A percentile compares a stretch with the other conserved stretches of the same genome.
Conservation (phyloP, 2,888 invertebrate genomes). For the Hirtodrosophila trivittata region DNA sequence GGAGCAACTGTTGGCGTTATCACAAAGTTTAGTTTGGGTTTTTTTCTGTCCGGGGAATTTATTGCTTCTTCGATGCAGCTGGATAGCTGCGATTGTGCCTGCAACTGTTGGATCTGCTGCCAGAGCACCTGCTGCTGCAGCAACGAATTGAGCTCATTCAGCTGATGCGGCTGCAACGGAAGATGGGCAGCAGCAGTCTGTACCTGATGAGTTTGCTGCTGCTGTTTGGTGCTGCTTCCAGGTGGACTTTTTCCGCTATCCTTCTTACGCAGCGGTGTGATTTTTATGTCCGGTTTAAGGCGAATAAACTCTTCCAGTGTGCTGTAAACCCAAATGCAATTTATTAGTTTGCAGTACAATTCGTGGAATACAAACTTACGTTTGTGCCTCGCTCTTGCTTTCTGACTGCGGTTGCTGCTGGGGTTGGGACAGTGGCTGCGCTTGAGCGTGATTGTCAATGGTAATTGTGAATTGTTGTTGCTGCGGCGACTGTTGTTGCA, state of each 20-base stretch:
- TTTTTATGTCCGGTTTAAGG: conserved; percentile 83
- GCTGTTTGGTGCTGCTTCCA: conserved; percentile 63
- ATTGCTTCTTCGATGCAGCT: conserved; percentile 41
- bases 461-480: conserved; percentile 83
- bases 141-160: conserved; percentile 64
- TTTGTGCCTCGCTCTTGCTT: conserved; percentile 79
- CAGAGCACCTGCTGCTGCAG: conserved; percentile 64
- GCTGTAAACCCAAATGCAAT: conserved; percentile 47
- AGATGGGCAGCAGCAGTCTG: conserved; percentile 54
- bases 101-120: conserved; percentile 67
- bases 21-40: conserved; percentile 83
- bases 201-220: conserved; percentile 42
- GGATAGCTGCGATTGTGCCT: conserved; percentile 49
- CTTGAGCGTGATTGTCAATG: conserved; percentile 74
- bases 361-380: conserved; percentile 61
- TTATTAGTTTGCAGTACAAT: not conserved
- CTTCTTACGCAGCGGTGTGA: conserved; percentile 78
- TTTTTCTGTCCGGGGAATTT: conserved; percentile 76
- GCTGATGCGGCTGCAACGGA: conserved; percentile 72
- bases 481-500: conserved; percentile 47
- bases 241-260: conserved; percentile 36
- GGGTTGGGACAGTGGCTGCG: conserved; percentile 32
- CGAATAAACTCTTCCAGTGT: conserved; percentile 82
- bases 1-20: conserved; percentile 69
- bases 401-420: conserved; percentile 35